phyloP scores from a whole-genome alignment of 1,140 invertebrate genomes.

The Scaptomyza montana region DNA sequence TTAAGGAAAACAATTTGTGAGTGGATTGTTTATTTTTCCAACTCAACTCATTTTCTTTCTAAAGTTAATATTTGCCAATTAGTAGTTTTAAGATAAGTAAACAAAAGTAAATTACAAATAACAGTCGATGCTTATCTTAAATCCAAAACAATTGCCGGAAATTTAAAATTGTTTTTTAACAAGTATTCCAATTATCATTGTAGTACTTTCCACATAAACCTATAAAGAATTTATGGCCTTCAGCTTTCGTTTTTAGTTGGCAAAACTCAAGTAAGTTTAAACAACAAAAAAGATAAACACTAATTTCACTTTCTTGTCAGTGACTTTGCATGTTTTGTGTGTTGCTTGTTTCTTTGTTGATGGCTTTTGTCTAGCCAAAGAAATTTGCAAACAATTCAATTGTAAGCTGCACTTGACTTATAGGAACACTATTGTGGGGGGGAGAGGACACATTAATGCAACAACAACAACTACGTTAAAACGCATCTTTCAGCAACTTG shows the following conservation, averaged over 20 bases:
- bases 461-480: slow-evolving; percentile 51
- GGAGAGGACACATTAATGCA: slow-evolving; percentile 30
- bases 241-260: slow-evolving; percentile 55
- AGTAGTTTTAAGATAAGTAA: too few species aligned
- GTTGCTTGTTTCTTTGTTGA: slow-evolving; percentile 2
- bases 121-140: not conserved
- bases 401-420: slow-evolving; percentile 44
- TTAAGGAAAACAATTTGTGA: too few species aligned
- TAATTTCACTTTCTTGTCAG: slow-evolving; percentile 68
- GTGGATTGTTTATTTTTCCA: too few species aligned
- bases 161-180: not conserved
- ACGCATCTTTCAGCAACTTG: slow-evolving; percentile 46
- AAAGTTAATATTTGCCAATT: too few species aligned
- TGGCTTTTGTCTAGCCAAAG: slow-evolving; percentile 40
- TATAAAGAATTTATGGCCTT: slow-evolving; percentile 47
- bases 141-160: too few species aligned
- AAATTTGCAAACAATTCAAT: slow-evolving; percentile 28
- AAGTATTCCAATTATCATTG: too few species aligned
- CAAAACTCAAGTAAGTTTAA: not conserved
- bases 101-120: too few species aligned
- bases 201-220: not conserved
- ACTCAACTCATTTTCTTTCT: too few species aligned
- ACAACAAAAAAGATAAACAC: slow-evolving; percentile 26
- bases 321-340: slow-evolving; percentile 10
- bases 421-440: slow-evolving; percentile 39